Evolutionary conservation across 2,113 vertebrate genomes (phyloP).

Genomic region (Proterorhinus semilunaris): DNA sequence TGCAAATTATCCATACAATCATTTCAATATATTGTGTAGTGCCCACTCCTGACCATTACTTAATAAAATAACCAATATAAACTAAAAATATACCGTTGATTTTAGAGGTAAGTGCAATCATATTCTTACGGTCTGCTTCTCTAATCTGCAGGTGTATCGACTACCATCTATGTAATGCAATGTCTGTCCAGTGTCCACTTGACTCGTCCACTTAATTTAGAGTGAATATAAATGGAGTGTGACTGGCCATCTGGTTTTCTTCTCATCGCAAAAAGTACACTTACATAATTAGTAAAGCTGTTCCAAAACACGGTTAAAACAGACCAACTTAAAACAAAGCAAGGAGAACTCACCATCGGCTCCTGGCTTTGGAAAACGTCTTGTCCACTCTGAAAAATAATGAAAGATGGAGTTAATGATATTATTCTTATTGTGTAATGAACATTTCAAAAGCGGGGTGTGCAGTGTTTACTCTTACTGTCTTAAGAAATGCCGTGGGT

Average conservation of each 20-base stretch:
- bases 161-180: background rate
- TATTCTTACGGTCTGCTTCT: background rate
- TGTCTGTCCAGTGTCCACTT: background rate
- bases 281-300: background rate
- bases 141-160: background rate
- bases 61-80: too few species aligned
- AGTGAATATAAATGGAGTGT: background rate
- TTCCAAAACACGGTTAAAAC: background rate
- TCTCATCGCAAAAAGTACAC: background rate
- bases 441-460: too few species aligned
- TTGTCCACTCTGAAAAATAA: constrained; percentile 70
- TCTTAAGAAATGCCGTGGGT: too few species aligned
- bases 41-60: too few species aligned
- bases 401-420: too few species aligned
- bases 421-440: too few species aligned
- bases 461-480: too few species aligned
- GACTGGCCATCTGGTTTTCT: background rate
- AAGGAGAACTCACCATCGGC: constrained; percentile 67
- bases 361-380: constrained; percentile 71
- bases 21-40: too few species aligned
- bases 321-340: background rate
- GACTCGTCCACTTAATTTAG: background rate
- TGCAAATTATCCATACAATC: too few species aligned
- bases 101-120: too few species aligned
- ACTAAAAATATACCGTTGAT: too few species aligned